phyloP scores from a whole-genome alignment of 2,888 invertebrate species.

The Dynastes tityus region DNA sequence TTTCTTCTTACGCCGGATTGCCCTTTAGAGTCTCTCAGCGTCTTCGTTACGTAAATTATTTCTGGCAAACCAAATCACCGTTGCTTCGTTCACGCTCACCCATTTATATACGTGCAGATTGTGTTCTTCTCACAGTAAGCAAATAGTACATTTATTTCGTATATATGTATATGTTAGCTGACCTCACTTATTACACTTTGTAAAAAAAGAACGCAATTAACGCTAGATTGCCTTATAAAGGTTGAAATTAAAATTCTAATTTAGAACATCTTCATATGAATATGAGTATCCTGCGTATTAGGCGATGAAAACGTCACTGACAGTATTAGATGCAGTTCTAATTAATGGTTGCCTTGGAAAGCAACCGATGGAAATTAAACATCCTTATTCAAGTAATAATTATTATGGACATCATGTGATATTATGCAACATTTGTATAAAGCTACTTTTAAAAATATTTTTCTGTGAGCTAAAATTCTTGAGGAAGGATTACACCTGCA shows the following conservation, averaged over 20 bases:
- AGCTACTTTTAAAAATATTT: too few relatives aligned
- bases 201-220: slow-evolving; percentile 24
- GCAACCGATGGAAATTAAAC: too few relatives aligned
- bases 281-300: background rate
- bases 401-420: too few relatives aligned
- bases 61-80: slow-evolving; percentile 35
- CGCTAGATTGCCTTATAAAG: slow-evolving; percentile 21
- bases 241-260: background rate
- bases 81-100: slow-evolving; percentile 25
- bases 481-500: too few relatives aligned
- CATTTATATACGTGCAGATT: slow-evolving; percentile 27
- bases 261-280: background rate
- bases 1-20: slow-evolving; percentile 35
- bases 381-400: too few relatives aligned
- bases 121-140: slow-evolving; percentile 20
- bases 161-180: background rate
- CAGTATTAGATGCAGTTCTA: too few relatives aligned
- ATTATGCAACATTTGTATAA: too few relatives aligned
- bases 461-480: too few relatives aligned
- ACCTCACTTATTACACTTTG: slow-evolving; percentile 1
- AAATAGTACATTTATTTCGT: slow-evolving; percentile 1
- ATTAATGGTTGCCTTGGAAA: too few relatives aligned
- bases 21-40: slow-evolving; percentile 39
- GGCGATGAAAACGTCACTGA: background rate
- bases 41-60: slow-evolving; percentile 42